phyloP scores from a whole-genome alignment of 2,113 vertebrate species.

The Ahaetulla prasina region DNA sequence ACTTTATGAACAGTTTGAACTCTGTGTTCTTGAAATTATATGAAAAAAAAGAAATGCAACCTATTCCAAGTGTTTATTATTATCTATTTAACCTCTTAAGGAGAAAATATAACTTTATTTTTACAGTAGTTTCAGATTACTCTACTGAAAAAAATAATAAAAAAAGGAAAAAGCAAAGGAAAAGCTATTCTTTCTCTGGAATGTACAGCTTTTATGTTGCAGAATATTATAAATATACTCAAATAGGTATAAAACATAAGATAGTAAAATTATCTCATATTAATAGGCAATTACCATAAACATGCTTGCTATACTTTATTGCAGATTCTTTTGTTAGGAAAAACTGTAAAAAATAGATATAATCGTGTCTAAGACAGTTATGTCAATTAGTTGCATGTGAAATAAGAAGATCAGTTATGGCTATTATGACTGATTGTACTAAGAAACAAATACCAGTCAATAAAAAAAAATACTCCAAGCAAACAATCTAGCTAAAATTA shows the following conservation, averaged over 20 bases:
- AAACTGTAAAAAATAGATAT: not conserved
- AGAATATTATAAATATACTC: not conserved
- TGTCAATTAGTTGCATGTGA: not conserved
- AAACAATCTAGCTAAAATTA: not conserved
- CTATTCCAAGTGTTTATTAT: conserved; percentile 28
- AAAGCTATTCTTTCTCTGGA: not conserved
- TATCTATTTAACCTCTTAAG: conserved; percentile 31
- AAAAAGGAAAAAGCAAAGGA: not conserved
- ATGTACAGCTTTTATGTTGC: not conserved
- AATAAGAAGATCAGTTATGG: not conserved
- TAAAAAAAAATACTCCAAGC: not conserved
- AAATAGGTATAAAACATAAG: not conserved
- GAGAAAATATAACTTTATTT: conserved; percentile 29
- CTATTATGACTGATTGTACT: not conserved
- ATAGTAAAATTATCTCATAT: not conserved
- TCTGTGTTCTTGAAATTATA: conserved; percentile 11
- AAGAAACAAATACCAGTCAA: not conserved
- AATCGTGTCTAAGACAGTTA: not conserved
- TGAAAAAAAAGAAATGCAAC: not conserved
- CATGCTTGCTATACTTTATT: not conserved
- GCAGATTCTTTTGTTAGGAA: not conserved
- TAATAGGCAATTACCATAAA: not conserved
- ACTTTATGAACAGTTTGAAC: not conserved
- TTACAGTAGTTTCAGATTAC: conserved; percentile 22
- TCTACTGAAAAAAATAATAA: conserved; percentile 1